Conservation (phyloP, 2,113 vertebrate species). For the Egretta garzetta region DNA sequence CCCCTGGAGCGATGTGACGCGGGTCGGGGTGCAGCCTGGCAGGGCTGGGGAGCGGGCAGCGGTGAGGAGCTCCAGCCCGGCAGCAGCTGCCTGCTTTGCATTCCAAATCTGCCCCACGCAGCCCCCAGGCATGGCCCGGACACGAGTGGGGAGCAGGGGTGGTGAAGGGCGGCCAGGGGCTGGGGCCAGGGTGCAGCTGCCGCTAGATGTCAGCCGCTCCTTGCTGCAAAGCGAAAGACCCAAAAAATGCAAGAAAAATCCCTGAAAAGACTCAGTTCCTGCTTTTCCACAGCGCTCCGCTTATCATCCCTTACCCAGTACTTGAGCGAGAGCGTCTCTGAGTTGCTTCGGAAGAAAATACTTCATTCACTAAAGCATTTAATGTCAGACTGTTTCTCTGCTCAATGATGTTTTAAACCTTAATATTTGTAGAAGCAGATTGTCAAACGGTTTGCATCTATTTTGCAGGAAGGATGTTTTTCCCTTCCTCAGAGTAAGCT, state of each 20-base stretch:
- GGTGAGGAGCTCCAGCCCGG: neutral
- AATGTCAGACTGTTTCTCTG: neutral
- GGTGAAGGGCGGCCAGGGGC: accelerated
- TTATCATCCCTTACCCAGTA: neutral
- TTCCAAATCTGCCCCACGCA: neutral
- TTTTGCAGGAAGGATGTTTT: constrained; percentile 75
- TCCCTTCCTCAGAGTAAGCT: constrained; percentile 65
- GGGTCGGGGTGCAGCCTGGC: accelerated
- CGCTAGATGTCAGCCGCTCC: constrained; percentile 71
- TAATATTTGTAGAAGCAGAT: constrained; percentile 46
- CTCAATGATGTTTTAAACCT: neutral
- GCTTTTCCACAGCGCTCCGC: neutral
- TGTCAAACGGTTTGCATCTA: constrained; percentile 56
- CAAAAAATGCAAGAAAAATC: neutral
- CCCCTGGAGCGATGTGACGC: accelerated
- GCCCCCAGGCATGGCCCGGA: neutral
- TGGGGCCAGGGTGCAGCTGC: neutral
- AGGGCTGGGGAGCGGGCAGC: accelerated
- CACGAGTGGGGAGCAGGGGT: neutral
- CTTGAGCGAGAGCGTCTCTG: neutral
- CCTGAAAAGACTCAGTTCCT: neutral
- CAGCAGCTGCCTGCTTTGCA: neutral
- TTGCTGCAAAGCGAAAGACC: neutral
- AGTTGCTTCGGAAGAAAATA: neutral
- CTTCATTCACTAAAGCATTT: neutral